phyloP scores from a whole-genome alignment of 2,888 invertebrate genomes.

The Tanytarsus gracilentus region DNA sequence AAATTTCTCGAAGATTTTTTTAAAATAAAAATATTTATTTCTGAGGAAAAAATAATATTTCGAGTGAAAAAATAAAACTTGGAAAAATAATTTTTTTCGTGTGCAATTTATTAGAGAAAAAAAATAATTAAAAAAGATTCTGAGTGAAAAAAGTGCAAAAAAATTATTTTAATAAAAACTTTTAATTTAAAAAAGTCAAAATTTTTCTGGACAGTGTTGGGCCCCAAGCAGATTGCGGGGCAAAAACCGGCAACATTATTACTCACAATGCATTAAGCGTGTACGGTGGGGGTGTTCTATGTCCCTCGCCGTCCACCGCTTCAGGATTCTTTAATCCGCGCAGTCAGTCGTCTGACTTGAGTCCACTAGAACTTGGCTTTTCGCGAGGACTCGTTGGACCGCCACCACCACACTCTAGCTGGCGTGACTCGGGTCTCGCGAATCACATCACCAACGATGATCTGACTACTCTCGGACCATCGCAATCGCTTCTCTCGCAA shows the following conservation, averaged over 20 bases:
- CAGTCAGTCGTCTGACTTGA: conserved; percentile 42
- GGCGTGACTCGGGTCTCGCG: conserved; percentile 49
- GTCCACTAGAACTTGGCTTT: conserved; percentile 44
- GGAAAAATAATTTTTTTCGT: background rate
- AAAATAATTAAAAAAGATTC: background rate
- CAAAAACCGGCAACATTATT: conserved; percentile 44
- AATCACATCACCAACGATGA: conserved; percentile 35
- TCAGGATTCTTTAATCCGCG: conserved; percentile 44
- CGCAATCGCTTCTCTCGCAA: conserved; percentile 6
- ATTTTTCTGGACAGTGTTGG: conserved; percentile 30
- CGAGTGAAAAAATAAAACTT: background rate
- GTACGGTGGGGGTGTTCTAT: conserved; percentile 46
- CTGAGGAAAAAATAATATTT: background rate
- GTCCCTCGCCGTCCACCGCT: conserved; percentile 45
- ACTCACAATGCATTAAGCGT: conserved; percentile 45
- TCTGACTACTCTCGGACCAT: conserved; percentile 21
- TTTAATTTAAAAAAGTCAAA: conserved; percentile 22
- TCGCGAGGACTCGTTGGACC: conserved; percentile 50
- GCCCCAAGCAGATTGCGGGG: conserved; percentile 30
- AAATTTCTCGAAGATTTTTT: conserved; percentile 1
- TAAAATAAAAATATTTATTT: background rate
- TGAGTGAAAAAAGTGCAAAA: background rate
- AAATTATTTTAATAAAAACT: background rate
- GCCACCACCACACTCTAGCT: conserved; percentile 46
- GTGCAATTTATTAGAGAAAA: conserved; percentile 2